phyloP scores from a whole-genome alignment of 2,113 vertebrate genomes.

The Aldabrachelys gigantea region DNA sequence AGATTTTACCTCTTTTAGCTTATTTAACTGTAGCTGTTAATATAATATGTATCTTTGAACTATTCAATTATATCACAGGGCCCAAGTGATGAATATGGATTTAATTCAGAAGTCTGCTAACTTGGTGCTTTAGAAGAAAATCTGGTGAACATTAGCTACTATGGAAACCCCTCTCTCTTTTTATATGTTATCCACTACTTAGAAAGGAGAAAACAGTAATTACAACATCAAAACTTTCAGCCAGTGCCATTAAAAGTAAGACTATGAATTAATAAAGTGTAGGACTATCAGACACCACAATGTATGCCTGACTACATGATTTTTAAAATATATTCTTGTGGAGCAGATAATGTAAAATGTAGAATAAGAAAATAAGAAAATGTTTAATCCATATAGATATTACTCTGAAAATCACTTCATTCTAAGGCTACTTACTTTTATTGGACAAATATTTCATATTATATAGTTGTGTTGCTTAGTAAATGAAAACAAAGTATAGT shows the following conservation, averaged over 20 bases:
- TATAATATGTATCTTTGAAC: conserved; percentile 69
- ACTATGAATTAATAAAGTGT: conserved; percentile 54
- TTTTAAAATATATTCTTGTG: conserved; percentile 21
- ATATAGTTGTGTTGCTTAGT: not conserved
- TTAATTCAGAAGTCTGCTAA: conserved; percentile 60
- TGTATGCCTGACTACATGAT: conserved; percentile 9
- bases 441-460: not conserved
- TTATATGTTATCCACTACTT: not conserved
- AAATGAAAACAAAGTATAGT: not conserved
- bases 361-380: conserved; percentile 7
- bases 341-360: conserved; percentile 40
- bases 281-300: conserved; percentile 21
- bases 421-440: not conserved
- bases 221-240: conserved; percentile 55
- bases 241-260: conserved; percentile 46
- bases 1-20: conserved; percentile 45
- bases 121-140: conserved; percentile 50
- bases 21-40: conserved; percentile 64
- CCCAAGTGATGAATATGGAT: conserved; percentile 43
- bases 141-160: conserved; percentile 52
- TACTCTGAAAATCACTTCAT: not conserved
- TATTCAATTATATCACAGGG: conserved; percentile 41
- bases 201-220: conserved; percentile 61
- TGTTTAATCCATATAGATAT: not conserved
- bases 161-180: conserved; percentile 45